These are phyloP conservation scores for Brachyptera putata DNA, from an alignment of 2,888 invertebrate genomes.

Conservation along the genomic window DNA sequence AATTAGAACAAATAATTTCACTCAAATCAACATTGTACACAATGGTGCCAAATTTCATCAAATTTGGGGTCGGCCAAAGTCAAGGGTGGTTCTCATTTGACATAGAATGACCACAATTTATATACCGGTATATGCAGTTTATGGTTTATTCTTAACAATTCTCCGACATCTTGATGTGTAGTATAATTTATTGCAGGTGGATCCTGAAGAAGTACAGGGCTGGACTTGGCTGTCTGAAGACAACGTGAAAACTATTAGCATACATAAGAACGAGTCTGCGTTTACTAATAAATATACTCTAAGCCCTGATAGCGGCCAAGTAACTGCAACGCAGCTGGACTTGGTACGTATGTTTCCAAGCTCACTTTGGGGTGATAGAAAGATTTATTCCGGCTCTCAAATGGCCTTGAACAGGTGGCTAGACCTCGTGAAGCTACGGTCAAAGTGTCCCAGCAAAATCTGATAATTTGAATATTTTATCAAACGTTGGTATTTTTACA, in stretches of 20 bases:
- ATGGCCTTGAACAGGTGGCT: slow-evolving; percentile 30
- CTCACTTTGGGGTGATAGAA: slow-evolving; percentile 24
- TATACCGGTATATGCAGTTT: too few species aligned
- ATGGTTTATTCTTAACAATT: slow-evolving; percentile 33
- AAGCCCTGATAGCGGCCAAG: slow-evolving; percentile 11
- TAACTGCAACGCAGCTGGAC: slow-evolving; percentile 7
- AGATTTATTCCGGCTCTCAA: slow-evolving; percentile 31
- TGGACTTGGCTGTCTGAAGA: slow-evolving; percentile 40
- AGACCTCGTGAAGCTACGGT: too few species aligned
- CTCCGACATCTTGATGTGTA: too few species aligned
- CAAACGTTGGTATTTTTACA: too few species aligned
- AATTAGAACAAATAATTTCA: too few species aligned
- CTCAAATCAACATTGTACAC: too few species aligned
- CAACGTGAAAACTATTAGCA: background rate
- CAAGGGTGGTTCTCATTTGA: background rate
- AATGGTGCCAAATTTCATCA: too few species aligned
- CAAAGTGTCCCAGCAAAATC: too few species aligned
- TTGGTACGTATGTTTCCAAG: slow-evolving; percentile 27
- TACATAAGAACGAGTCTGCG: background rate
- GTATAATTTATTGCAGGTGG: too few species aligned
- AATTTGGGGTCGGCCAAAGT: background rate
- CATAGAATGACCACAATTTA: background rate
- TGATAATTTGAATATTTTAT: too few species aligned
- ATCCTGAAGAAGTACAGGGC: slow-evolving; percentile 43
- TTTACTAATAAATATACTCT: slow-evolving; percentile 16